Evolutionary conservation across 2,113 vertebrate species (phyloP), one percentile per base, ranked within the genome.

Genomic region (Penelope pileata): DNA sequence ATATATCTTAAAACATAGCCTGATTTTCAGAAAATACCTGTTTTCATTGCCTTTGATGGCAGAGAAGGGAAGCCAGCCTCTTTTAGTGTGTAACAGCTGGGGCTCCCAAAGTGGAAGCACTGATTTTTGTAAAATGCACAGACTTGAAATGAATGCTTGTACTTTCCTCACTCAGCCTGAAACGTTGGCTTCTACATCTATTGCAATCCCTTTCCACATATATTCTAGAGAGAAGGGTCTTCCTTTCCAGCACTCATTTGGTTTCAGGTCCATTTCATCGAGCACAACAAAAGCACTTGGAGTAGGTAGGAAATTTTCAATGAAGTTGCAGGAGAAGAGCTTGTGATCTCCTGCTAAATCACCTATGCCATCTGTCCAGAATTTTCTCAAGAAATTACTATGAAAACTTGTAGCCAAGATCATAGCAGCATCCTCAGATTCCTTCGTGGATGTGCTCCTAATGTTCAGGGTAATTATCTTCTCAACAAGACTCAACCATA

Each of bases 321-420:
- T 73, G 60, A 89, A 53, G 17, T 82, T 88, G 38, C 76, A 38
- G 72, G n/a, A 86, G 42, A 91, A 64, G 86, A 91, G 63, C 19
- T 72, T 91, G 48, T 77, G 88, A 87, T 95, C 81, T 92, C 85
- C 93, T 86, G 80, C 69, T 95, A 95, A 94, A 91, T 94, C 70
- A 96, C 91, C 83, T 76, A 32, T 85, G 86, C 92, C 93, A 95
- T 95, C 90, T 96, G 78, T 77, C 89, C 66, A 86, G 83, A 91
- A 92, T 67, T 95, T 94, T 58, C 23, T 95, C 60, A 72, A 90
- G 66, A 96, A 96, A 95, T 83, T 76, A 88, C 73, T 76, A 9
- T 68, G 67, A 94, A 96, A 97, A 95, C 80, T 42, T 34, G 86
- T 26, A 90, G 84, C 69, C 56, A 88, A 88, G 89, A 96, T 88